Conservation (phyloP, 2,888 invertebrate genomes). For the Lithophane socia region DNA sequence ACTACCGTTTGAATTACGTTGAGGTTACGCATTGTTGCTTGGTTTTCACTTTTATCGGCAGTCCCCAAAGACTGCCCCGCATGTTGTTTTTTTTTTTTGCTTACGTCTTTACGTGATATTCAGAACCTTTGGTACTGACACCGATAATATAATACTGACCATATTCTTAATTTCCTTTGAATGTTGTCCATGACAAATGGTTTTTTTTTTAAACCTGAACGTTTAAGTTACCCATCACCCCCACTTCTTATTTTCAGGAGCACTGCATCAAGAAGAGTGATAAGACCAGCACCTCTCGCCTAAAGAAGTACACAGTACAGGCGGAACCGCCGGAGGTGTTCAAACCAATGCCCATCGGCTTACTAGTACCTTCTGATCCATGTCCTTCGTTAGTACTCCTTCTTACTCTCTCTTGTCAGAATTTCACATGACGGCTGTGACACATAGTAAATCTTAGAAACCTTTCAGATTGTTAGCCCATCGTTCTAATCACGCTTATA, state of each 20-base stretch:
- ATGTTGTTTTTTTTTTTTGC: not conserved
- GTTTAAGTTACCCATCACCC: not conserved
- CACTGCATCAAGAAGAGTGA: constrained; percentile 73
- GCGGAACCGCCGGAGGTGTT: constrained; percentile 67
- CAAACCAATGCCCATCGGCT: constrained; percentile 67
- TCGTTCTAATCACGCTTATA: too few species aligned
- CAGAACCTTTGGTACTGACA: not conserved
- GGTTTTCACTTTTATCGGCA: too few species aligned
- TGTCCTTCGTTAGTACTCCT: constrained; percentile 81
- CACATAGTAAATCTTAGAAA: too few species aligned
- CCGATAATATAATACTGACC: not conserved
- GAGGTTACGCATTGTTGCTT: too few species aligned
- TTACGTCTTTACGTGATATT: not conserved
- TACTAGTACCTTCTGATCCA: constrained; percentile 79
- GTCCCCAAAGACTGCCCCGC: too few species aligned
- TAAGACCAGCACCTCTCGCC: constrained; percentile 73
- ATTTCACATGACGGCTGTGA: not conserved
- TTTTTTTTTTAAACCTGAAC: not conserved
- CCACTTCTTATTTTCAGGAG: constrained; percentile 72
- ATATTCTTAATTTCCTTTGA: not conserved
- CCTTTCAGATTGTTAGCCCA: too few species aligned
- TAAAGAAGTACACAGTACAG: constrained; percentile 82
- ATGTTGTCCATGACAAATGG: not conserved
- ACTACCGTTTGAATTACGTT: too few species aligned
- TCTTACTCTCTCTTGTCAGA: not conserved